These are phyloP conservation scores for Cyaniris semiargus DNA, from an alignment of 2,888 invertebrate species.

Conservation along the genomic window DNA sequence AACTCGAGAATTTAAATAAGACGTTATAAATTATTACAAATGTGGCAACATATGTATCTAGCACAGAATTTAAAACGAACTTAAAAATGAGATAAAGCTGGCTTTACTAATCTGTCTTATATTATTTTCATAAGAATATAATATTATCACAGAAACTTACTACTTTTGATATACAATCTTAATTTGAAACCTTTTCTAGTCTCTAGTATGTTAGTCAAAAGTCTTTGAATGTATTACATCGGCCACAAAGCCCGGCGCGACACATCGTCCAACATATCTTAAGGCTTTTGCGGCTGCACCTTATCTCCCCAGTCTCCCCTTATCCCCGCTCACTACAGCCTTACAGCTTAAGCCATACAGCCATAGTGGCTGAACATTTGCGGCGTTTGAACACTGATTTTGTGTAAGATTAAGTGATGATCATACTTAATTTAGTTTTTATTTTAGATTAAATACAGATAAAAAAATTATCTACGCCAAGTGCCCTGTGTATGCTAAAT, in stretches of 20 bases:
- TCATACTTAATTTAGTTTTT: neutral
- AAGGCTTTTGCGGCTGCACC: slow-evolving; percentile 3
- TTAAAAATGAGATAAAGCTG: too few relatives aligned
- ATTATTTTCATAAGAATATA: too few relatives aligned
- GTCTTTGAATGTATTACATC: neutral
- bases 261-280: neutral
- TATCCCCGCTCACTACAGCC: neutral
- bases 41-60: too few relatives aligned
- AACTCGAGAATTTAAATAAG: too few relatives aligned
- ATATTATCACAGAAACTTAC: neutral
- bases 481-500: too few relatives aligned
- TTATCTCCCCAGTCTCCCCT: slow-evolving; percentile 7
- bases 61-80: too few relatives aligned
- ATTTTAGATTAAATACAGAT: neutral
- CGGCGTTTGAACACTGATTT: neutral
- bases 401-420: neutral
- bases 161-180: neutral
- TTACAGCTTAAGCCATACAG: neutral
- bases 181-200: neutral
- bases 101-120: too few relatives aligned
- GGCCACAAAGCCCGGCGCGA: neutral
- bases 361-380: neutral
- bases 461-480: neutral
- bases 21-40: too few relatives aligned
- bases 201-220: neutral